A percentile compares a stretch with the other conserved stretches of the same genome.
Evolutionary conservation across 1,140 invertebrate genomes (phyloP).

Genomic region (Zaprionus davidi): DNA sequence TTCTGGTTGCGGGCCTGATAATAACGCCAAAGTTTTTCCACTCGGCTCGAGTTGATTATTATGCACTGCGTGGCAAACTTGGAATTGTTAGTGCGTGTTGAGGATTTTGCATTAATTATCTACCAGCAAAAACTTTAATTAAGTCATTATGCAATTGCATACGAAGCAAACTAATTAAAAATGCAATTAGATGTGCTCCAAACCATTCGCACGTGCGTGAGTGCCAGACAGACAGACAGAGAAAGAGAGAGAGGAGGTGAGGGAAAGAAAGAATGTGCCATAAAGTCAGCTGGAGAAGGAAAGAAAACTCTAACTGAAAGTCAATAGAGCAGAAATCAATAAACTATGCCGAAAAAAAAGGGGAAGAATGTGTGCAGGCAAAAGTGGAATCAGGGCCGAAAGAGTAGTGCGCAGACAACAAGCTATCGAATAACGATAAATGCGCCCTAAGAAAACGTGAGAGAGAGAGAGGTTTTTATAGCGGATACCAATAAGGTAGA

Average conservation of each 20-base stretch:
- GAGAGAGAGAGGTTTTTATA: background rate
- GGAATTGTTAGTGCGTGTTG: conserved; percentile 81
- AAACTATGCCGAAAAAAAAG: conserved; percentile 24
- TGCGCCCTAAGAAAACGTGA: conserved; percentile 9
- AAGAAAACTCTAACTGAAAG: conserved; percentile 10
- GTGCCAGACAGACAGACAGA: background rate
- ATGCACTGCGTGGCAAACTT: conserved; percentile 67
- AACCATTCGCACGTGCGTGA: conserved; percentile 10
- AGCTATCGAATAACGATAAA: conserved; percentile 64
- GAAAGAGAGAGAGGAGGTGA: too few species aligned
- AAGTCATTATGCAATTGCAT: conserved; percentile 76
- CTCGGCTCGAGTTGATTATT: conserved; percentile 72
- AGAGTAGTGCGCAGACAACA: conserved; percentile 27
- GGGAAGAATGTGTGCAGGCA: background rate
- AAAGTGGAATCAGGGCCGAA: conserved; percentile 28
- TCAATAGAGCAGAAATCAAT: conserved; percentile 42
- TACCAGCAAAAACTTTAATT: conserved; percentile 66
- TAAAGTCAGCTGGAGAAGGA: background rate
- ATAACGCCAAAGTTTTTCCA: conserved; percentile 72
- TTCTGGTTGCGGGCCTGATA: conserved; percentile 43
- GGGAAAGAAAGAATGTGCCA: background rate
- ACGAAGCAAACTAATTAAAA: conserved; percentile 75
- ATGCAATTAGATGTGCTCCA: conserved; percentile 51
- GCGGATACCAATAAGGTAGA: too few species aligned
- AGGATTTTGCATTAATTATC: conserved; percentile 82